phyloP scores from a whole-genome alignment of 2,113 vertebrate genomes.

The Pseudorhombus dupliciocellatus region DNA sequence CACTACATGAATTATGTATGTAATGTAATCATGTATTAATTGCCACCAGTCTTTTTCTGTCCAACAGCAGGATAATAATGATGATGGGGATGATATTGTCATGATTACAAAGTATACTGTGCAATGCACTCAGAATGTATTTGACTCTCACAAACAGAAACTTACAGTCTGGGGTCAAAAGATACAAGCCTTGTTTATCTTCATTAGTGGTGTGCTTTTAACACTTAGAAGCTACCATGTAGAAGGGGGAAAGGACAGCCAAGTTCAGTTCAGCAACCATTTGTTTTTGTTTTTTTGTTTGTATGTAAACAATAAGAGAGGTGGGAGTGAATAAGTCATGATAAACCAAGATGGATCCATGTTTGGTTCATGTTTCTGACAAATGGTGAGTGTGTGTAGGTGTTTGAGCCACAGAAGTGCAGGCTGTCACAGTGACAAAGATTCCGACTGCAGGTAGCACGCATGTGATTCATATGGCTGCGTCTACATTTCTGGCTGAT shows the following conservation, averaged over 20 bases:
- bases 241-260: background rate
- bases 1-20: background rate
- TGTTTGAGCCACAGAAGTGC: too few relatives aligned
- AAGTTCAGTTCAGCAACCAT: too few relatives aligned
- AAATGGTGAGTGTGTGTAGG: too few relatives aligned
- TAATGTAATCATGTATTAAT: background rate
- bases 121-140: background rate
- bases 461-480: too few relatives aligned
- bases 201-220: background rate
- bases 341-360: too few relatives aligned
- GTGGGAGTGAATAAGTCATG: background rate
- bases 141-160: background rate
- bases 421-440: background rate
- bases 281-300: too few relatives aligned
- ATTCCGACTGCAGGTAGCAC: background rate
- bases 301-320: background rate
- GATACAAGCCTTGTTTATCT: background rate
- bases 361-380: too few relatives aligned
- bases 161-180: background rate
- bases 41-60: background rate
- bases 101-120: too few relatives aligned
- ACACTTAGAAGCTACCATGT: background rate
- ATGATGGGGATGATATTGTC: too few relatives aligned
- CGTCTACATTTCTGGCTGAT: too few relatives aligned
- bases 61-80: constrained; percentile 25